phyloP scores from a whole-genome alignment of 2,113 vertebrate species.

The Epinephelus moara region DNA sequence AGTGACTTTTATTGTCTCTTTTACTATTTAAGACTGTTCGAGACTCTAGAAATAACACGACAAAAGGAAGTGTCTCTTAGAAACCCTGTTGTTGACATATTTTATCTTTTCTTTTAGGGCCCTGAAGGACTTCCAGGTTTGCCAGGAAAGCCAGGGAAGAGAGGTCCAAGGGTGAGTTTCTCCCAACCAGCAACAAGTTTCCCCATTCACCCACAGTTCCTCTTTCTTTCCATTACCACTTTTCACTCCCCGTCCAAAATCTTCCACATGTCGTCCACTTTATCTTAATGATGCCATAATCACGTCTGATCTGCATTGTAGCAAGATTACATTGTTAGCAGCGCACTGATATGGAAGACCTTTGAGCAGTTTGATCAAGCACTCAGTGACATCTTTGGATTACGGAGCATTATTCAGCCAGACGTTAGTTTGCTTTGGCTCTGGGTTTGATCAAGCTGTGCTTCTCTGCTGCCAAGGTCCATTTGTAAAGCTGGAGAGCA shows the following conservation, averaged over 20 bases:
- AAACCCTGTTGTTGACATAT: conserved; percentile 24
- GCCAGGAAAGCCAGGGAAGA: conserved; percentile 91
- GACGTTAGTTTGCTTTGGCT: conserved; percentile 63
- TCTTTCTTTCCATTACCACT: neutral
- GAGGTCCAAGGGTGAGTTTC: conserved; percentile 92
- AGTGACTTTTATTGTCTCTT: conserved; percentile 6
- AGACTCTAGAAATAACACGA: conserved; percentile 15
- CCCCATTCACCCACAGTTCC: neutral
- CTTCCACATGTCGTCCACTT: neutral
- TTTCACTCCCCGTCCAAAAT: neutral
- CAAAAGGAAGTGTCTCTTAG: conserved; percentile 4
- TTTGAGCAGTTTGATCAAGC: conserved; percentile 43
- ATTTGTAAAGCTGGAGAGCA: conserved; percentile 63
- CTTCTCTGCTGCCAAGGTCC: conserved; percentile 59
- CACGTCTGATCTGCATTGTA: neutral
- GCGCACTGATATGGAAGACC: conserved; percentile 5
- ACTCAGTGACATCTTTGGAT: conserved; percentile 56
- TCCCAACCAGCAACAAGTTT: conserved; percentile 20
- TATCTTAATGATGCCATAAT: conserved; percentile 8
- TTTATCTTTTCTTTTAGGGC: conserved; percentile 84
- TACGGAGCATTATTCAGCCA: conserved; percentile 51
- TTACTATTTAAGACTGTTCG: neutral
- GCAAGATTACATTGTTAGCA: neutral
- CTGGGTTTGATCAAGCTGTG: conserved; percentile 50
- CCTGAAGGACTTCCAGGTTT: conserved; percentile 91